These are phyloP conservation scores for Anthopleura xanthogrammica DNA, from an alignment of 92 coral and sea anemone genomes.

Conservation along the genomic window DNA sequence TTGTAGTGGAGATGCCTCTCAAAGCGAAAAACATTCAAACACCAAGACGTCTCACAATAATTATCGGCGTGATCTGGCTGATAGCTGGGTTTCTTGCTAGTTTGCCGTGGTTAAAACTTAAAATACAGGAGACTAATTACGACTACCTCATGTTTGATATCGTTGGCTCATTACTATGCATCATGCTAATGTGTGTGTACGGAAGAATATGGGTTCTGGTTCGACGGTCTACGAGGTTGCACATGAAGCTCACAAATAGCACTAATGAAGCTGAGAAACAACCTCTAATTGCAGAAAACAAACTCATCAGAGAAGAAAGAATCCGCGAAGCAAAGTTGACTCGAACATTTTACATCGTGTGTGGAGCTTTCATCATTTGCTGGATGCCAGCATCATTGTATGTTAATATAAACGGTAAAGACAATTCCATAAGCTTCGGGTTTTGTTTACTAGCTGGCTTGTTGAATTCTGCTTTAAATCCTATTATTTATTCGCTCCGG, in stretches of 20 bases:
- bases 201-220: slow-evolving; percentile 15
- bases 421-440: neutral
- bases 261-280: neutral
- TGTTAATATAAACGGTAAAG: neutral
- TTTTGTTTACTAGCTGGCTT: neutral
- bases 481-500: neutral
- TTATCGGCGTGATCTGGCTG: neutral
- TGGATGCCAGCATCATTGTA: neutral
- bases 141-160: neutral
- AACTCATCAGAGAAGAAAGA: neutral
- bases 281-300: neutral
- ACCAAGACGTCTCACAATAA: neutral
- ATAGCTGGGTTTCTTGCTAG: neutral
- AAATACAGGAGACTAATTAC: neutral
- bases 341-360: neutral
- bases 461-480: slow-evolving; percentile 11
- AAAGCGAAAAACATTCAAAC: neutral
- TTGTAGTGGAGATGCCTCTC: neutral
- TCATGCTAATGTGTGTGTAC: neutral
- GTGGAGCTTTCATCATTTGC: neutral
- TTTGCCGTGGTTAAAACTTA: neutral
- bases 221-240: neutral
- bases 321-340: slow-evolving; percentile 1
- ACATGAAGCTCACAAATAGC: neutral
- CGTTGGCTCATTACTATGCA: neutral